Conservation (phyloP, 2,888 invertebrate species). For the Ceriagrion tenellum region DNA sequence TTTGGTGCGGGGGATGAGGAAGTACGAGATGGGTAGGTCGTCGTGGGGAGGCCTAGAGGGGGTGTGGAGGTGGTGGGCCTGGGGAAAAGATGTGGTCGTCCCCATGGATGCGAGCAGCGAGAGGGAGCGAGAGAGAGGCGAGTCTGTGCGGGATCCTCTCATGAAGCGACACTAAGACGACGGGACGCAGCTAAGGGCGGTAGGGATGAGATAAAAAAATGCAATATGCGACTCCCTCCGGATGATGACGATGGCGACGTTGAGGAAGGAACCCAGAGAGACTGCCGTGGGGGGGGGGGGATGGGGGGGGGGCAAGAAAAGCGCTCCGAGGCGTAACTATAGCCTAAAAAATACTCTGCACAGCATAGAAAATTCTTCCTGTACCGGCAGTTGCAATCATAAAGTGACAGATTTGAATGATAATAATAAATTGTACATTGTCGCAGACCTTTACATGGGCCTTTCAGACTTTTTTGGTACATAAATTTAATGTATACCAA, state of each 20-base stretch:
- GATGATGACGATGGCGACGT: not conserved
- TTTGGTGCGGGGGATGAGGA: no score
- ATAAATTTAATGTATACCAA: no score
- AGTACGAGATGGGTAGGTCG: not conserved
- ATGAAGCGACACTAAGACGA: not conserved
- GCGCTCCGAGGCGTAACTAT: not conserved
- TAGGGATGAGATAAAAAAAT: not conserved
- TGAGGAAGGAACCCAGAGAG: not conserved
- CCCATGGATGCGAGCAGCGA: not conserved
- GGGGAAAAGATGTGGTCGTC: not conserved
- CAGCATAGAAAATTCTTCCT: not conserved
- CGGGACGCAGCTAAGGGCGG: not conserved
- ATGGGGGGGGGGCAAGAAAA: not conserved
- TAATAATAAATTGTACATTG: no score
- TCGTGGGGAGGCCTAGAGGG: not conserved
- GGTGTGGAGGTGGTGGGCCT: no score
- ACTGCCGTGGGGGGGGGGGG: no score
- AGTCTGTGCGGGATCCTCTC: no score
- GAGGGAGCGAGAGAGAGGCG: not conserved
- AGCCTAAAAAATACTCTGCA: not conserved
- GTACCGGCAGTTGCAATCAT: no score
- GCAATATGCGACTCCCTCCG: not conserved
- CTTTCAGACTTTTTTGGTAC: no score
- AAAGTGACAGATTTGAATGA: no score
- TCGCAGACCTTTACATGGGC: no score